These are phyloP conservation scores for Lycaon pictus DNA, from an alignment of 2,113 vertebrate genomes.

Conservation along the genomic window DNA sequence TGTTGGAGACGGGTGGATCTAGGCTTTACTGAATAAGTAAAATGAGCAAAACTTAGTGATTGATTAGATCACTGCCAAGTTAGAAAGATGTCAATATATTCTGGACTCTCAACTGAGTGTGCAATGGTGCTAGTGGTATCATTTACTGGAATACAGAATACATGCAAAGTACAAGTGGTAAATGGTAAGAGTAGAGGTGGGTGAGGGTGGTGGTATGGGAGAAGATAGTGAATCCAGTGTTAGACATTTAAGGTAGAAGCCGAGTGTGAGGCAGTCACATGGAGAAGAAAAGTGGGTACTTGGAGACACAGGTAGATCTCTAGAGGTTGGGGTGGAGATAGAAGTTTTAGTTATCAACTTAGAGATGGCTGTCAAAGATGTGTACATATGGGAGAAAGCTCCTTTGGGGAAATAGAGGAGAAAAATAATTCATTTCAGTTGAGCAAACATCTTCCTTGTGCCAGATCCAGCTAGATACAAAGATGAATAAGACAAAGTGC, in stretches of 20 bases:
- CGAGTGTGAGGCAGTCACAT: background rate
- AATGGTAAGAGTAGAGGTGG: background rate
- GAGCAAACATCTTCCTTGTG: background rate
- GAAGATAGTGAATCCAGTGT: background rate
- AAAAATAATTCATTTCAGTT: constrained; percentile 2
- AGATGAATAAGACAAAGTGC: background rate
- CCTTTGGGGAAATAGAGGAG: background rate
- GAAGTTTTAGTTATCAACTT: background rate
- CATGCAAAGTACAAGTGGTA: background rate
- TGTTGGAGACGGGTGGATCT: background rate
- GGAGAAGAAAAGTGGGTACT: background rate
- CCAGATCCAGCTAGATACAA: background rate
- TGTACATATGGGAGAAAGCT: background rate
- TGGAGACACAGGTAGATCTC: background rate
- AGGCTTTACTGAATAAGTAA: background rate
- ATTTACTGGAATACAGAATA: background rate
- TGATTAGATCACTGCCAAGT: background rate
- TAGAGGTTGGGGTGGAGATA: background rate
- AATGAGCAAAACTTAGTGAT: background rate
- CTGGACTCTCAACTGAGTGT: background rate
- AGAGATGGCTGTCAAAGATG: background rate
- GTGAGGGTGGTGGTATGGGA: fast-evolving
- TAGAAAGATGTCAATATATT: background rate
- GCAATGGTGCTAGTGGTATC: too few species aligned
- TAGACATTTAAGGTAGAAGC: background rate